Evolutionary conservation across 2,888 invertebrate genomes (phyloP), one percentile per base, ranked within the genome.

Genomic region (Caenorhabditis japonica): DNA sequence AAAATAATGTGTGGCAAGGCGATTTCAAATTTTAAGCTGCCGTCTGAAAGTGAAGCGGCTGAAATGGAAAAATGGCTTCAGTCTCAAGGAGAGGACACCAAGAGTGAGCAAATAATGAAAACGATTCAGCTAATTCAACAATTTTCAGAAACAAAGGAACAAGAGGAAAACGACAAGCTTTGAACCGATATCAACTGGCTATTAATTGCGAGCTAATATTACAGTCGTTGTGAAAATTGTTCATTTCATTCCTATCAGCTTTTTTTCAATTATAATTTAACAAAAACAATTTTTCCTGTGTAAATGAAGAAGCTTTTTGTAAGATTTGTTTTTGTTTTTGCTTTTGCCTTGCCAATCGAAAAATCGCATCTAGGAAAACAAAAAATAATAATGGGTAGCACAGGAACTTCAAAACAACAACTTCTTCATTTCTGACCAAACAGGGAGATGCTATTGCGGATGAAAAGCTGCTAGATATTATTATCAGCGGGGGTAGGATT

Each of bases 41-140:
- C 79, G 38, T 69, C 75, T 5, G 79, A 77, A 0, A 25, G 41
- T 8, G 77, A 82, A 39, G 82, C 77, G 0, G 62, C 62, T 8
- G 80, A 79, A 60, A 82, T 80, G 82, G 77, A 75, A 21, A 59
- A 62, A 3, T 82, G 82, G 82, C 70, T 82, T 12, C 74, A 62
- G 27, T 64, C 61, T 12, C 75, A 77, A 41, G 76, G 60, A n/a
- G 66, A 75, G 21, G 51, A 60, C 13, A 41, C 38, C 21, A 55
- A 62, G 39, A 17, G 47, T 52, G 8, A 49, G 13, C 30, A n/a
- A 2, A 12, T 23, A 8, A 19, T 17, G 36, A 30, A 23, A 23
- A 25, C 21, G 4, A 13, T 38, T 27, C 17, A n/a, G n/a, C n/a
- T n/a, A n/a, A 13, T 38, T 27, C 10, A 10, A 30, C 30, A 10